Evolutionary conservation across 1,140 invertebrate species (phyloP).

Genomic region (Meloidogyne chitwoodi): DNA sequence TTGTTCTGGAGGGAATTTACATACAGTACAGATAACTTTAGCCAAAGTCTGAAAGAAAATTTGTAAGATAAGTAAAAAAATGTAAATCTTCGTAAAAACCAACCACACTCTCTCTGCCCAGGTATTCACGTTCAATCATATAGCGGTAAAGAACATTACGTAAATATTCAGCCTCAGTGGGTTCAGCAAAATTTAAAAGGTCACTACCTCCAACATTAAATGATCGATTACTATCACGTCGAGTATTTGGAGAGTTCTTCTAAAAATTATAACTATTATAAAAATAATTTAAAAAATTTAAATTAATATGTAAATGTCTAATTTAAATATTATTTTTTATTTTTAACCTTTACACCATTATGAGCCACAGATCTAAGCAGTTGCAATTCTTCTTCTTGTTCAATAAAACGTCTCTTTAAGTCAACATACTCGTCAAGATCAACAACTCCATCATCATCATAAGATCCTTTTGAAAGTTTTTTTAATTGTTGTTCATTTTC

Average conservation of each 20-base stretch:
- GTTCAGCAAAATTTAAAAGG: slow-evolving; percentile 24
- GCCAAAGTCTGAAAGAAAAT: slow-evolving; percentile 20
- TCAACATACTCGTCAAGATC: slow-evolving; percentile 15
- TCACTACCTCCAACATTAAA: neutral
- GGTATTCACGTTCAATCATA: slow-evolving; percentile 31
- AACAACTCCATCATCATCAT: neutral
- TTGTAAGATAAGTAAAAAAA: slow-evolving; percentile 1
- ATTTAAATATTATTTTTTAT: neutral
- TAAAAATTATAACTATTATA: neutral
- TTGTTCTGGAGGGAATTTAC: slow-evolving; percentile 30
- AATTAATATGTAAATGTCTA: neutral
- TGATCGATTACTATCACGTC: neutral
- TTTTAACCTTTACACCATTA: neutral
- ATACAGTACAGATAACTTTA: slow-evolving; percentile 29
- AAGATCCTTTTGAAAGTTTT: neutral
- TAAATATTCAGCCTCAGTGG: slow-evolving; percentile 28
- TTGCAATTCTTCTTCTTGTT: slow-evolving; percentile 9
- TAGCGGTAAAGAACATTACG: slow-evolving; percentile 29
- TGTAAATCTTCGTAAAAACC: neutral
- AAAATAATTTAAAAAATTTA: no score
- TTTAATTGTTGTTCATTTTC: neutral
- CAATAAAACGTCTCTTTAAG: neutral
- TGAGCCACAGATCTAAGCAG: neutral
- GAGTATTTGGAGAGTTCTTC: neutral
- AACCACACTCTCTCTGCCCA: slow-evolving; percentile 30